phyloP scores from a whole-genome alignment of 2,113 vertebrate species.

The Megatriorchis doriae region DNA sequence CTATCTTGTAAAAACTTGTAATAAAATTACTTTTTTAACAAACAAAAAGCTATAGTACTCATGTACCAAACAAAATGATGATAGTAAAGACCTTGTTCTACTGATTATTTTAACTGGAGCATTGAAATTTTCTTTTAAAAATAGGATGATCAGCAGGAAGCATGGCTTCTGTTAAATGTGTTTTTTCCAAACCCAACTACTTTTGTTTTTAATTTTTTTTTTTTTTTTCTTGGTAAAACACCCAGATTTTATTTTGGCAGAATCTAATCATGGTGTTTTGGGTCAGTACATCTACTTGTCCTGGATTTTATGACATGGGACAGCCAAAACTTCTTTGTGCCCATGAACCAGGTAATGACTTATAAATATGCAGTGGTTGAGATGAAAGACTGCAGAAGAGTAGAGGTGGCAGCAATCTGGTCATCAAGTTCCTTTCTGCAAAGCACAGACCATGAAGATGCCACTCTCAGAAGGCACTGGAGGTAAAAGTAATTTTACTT shows the following conservation, averaged over 20 bases:
- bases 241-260: background rate
- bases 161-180: background rate
- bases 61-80: background rate
- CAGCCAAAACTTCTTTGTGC: background rate
- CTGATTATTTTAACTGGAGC: background rate
- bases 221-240: background rate
- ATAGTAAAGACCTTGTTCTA: background rate
- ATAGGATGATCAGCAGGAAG: background rate
- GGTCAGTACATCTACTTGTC: background rate
- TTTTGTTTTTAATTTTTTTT: background rate
- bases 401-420: background rate
- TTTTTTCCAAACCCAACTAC: background rate
- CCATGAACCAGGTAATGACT: background rate
- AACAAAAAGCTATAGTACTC: background rate
- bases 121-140: background rate
- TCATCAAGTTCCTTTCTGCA: background rate
- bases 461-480: background rate
- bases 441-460: background rate
- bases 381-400: background rate
- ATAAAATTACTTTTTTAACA: background rate
- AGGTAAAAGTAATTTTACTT: background rate
- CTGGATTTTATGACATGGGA: background rate
- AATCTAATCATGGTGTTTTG: background rate
- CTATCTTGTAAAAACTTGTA: background rate
- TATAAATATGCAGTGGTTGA: background rate